Evolutionary conservation across 2,113 vertebrate species (phyloP), one percentile per base, ranked within the genome.

Genomic region (Passer montanus): DNA sequence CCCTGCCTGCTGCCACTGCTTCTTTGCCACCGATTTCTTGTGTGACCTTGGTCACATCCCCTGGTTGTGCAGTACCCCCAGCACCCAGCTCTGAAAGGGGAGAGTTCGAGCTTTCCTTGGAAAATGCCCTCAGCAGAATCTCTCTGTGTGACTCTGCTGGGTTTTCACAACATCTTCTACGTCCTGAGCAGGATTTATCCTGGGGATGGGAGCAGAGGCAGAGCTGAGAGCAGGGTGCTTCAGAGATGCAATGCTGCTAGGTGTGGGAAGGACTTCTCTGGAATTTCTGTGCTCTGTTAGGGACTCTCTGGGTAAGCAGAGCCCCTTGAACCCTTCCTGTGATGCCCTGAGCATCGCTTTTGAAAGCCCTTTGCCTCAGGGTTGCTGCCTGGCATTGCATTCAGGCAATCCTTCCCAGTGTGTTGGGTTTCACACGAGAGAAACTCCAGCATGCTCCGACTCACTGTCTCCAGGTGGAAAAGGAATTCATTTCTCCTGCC

Each of bases 1-100:
- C 47, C 19, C n/a, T 70, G 31, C 58, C 67, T 75, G 50, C 55
- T 35, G 37, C 58, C 52, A 3, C 28, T 24, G 33, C 70, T 82
- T 76, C 52, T 63, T 18, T 58, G 17, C 58, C 30, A 2, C 11
- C 0, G 1, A 27, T 31, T 70, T 43, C 41, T 50, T 5, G 0
- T 9, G 78, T 30, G 52, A 37, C 60, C 66, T 50, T 18, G 44
- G 44, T 37, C 21, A 9, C 12, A 4, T 63, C 12, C 23, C 28
- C 20, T 49, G 44, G 28, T 17, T 27, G 30, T 56, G 7, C 27
- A 13, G 52, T 39, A 64, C 10, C 22, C 30, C 49, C 19, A 15
- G 58, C 30, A 43, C 50, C 18, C 37, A 33, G 28, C 31, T 41
- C 56, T 26, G 82, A 43, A 39, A 59, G 52, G 59, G 8, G 33